Percentiles rank a stretch among this genome's conserved stretches.
Conservation (phyloP, 2,113 vertebrate genomes). For the Rallus limicola region DNA sequence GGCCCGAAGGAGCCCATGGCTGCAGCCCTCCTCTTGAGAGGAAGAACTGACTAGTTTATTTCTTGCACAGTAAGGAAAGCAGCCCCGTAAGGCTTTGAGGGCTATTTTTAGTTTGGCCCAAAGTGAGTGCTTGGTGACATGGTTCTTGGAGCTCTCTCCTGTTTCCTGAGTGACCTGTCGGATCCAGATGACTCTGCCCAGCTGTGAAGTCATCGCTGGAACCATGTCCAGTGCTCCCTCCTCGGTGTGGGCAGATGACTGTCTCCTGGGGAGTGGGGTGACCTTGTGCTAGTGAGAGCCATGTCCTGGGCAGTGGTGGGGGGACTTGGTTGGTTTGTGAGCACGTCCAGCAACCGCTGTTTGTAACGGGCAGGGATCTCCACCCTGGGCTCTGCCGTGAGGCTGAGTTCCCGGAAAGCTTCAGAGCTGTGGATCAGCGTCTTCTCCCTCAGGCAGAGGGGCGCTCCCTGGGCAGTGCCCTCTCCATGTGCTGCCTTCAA, state of each 20-base stretch:
- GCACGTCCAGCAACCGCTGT: neutral
- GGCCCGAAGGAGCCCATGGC: neutral
- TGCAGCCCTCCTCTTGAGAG: neutral
- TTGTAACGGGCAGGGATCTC: neutral
- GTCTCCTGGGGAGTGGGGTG: neutral
- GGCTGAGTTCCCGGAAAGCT: neutral
- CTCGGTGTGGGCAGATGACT: neutral
- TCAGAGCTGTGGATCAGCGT: accelerated
- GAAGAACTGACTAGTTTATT: neutral
- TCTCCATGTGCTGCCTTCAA: neutral
- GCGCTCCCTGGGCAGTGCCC: neutral
- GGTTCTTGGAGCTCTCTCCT: slow-evolving; percentile 1
- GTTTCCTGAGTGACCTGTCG: neutral
- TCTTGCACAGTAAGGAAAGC: neutral
- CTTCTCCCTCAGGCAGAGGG: neutral
- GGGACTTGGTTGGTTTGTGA: neutral
- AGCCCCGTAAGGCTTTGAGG: neutral
- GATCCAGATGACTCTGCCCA: neutral
- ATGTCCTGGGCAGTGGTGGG: accelerated
- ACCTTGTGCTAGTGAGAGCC: neutral
- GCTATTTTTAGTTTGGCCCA: slow-evolving; percentile 15
- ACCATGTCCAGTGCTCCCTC: neutral
- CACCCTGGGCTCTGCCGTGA: neutral
- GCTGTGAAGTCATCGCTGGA: neutral
- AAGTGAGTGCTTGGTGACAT: neutral